Conservation (phyloP, 2,888 invertebrate genomes). For the Diadegma fenestrale region DNA sequence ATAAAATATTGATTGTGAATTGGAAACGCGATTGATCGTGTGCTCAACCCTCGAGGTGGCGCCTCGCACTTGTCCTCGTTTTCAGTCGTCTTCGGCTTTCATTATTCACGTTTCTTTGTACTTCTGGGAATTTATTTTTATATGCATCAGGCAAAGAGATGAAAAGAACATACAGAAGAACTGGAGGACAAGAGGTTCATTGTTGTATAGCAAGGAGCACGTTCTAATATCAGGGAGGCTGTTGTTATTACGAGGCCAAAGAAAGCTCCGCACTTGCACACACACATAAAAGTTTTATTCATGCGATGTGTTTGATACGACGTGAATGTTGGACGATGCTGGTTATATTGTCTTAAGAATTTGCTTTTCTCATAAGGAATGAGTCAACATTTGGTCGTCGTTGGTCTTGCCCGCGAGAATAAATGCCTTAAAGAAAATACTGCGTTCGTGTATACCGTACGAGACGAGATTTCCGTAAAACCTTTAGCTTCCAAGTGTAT, state of each 20-base stretch:
- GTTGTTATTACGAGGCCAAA: conserved; percentile 73
- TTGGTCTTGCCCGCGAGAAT: not conserved
- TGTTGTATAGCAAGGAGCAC: conserved; percentile 58
- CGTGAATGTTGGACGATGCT: conserved; percentile 72
- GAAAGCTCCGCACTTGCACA: conserved; percentile 71
- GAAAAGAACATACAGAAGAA: not conserved
- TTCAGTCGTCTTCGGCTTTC: conserved; percentile 5
- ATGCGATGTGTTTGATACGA: conserved; percentile 12
- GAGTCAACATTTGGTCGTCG: not conserved
- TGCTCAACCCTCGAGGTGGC: not conserved
- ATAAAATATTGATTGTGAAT: not conserved
- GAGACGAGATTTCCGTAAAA: conserved; percentile 26
- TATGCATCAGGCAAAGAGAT: not conserved
- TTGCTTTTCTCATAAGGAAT: conserved; percentile 1
- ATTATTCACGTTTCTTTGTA: not conserved
- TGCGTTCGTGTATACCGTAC: no score
- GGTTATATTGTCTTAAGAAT: no score
- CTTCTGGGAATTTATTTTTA: not conserved
- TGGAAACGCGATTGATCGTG: not conserved
- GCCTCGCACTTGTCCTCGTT: not conserved
- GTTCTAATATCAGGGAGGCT: conserved; percentile 74
- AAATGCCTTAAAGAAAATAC: not conserved
- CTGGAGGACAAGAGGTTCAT: conserved; percentile 69
- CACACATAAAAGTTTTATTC: conserved; percentile 75
- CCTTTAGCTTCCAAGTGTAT: not conserved